phyloP scores from a whole-genome alignment of 1,140 invertebrate genomes.

The Pseudoatta argentina region DNA sequence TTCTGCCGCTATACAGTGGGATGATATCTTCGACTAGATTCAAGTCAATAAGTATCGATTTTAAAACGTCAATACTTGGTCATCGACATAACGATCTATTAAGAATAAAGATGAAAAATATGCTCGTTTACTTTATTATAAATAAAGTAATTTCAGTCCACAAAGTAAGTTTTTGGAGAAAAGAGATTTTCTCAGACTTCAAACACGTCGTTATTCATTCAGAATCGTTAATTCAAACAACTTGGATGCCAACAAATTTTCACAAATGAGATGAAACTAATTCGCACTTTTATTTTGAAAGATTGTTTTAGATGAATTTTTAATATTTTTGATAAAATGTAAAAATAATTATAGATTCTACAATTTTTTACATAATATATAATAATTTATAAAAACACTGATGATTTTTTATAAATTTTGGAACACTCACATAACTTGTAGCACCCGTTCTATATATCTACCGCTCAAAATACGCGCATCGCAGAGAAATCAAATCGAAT shows the following conservation, averaged over 20 bases:
- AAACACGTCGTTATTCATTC: neutral
- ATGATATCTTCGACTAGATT: conserved; percentile 21
- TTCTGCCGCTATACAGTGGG: conserved; percentile 4
- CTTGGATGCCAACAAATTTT: neutral
- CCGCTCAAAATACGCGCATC: neutral
- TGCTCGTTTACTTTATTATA: neutral
- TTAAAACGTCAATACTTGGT: conserved; percentile 2
- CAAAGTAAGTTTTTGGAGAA: neutral
- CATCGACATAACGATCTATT: neutral
- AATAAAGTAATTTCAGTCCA: neutral
- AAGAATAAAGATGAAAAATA: neutral
- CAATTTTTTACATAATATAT: neutral
- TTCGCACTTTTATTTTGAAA: neutral
- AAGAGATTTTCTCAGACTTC: neutral
- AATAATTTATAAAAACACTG: neutral
- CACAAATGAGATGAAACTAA: neutral
- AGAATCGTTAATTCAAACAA: conserved; percentile 9
- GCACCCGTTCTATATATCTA: neutral
- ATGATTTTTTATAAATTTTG: neutral
- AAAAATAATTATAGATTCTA: neutral
- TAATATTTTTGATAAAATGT: neutral
- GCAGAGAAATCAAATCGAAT: conserved; percentile 22
- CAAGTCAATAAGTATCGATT: neutral
- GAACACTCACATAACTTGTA: neutral
- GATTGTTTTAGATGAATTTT: neutral